A percentile compares a stretch with the other conserved stretches of the same genome.
Conservation (phyloP, 2,113 vertebrate species). For the Sander lucioperca region DNA sequence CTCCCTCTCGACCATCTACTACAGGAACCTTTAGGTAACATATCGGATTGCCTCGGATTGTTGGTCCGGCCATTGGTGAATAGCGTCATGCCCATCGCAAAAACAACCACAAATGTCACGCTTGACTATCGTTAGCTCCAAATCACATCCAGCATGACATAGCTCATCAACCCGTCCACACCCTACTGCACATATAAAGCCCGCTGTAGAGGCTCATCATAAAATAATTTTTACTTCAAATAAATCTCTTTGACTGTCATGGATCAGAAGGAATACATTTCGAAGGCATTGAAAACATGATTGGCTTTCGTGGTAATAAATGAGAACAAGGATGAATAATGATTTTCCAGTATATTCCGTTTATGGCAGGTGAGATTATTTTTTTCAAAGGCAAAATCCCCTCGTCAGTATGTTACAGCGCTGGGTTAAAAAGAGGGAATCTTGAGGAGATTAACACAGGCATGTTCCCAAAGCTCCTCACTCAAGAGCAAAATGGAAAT, state of each 20-base stretch:
- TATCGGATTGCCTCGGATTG: background rate
- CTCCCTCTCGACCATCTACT: constrained; percentile 20
- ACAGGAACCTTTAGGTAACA: constrained; percentile 44
- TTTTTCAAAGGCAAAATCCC: constrained; percentile 52
- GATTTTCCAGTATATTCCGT: constrained; percentile 40
- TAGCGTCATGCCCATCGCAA: background rate
- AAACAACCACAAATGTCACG: constrained; percentile 24
- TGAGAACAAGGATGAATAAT: constrained; percentile 52
- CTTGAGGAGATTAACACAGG: constrained; percentile 65
- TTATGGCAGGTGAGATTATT: constrained; percentile 53
- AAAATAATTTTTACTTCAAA: constrained; percentile 13
- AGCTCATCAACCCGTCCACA: constrained; percentile 13
- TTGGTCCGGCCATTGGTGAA: constrained; percentile 40
- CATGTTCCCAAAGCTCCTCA: constrained; percentile 53
- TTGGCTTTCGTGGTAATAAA: constrained; percentile 53
- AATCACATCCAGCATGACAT: constrained; percentile 15
- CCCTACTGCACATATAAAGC: background rate
- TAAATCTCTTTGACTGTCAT: constrained; percentile 39
- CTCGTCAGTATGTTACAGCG: constrained; percentile 29
- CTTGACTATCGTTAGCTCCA: constrained; percentile 27
- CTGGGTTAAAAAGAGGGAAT: constrained; percentile 49
- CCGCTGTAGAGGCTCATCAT: constrained; percentile 3
- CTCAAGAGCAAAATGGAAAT: constrained; percentile 69
- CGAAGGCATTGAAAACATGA: constrained; percentile 26
- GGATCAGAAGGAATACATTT: constrained; percentile 37